A percentile compares a stretch with the other conserved stretches of the same genome.
Evolutionary conservation across 2,888 invertebrate species (phyloP).

Genomic region (Polia nebulosa): DNA sequence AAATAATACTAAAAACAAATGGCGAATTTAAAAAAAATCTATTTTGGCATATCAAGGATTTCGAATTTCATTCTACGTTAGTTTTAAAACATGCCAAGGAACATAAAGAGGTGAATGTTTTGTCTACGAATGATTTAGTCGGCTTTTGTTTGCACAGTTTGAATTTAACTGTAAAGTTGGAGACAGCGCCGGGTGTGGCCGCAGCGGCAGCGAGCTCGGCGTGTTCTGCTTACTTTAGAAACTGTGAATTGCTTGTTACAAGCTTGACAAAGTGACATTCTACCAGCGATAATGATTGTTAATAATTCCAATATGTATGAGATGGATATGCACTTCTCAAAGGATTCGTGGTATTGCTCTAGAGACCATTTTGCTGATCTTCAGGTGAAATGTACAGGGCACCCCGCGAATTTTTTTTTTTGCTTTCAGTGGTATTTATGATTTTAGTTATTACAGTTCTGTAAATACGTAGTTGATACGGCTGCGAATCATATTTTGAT

Average conservation of each 20-base stretch:
- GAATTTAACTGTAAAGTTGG: conserved; percentile 64
- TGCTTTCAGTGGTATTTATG: too few relatives aligned
- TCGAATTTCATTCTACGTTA: conserved; percentile 51
- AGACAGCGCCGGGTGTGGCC: conserved; percentile 49
- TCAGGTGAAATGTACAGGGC: too few relatives aligned
- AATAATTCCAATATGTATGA: not conserved
- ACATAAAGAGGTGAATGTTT: conserved; percentile 72
- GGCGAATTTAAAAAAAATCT: conserved; percentile 67
- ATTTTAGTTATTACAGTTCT: too few relatives aligned
- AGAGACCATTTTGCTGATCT: too few relatives aligned
- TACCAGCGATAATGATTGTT: too few relatives aligned
- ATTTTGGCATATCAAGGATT: conserved; percentile 69
- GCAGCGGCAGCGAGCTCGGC: conserved; percentile 37
- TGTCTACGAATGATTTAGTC: conserved; percentile 73
- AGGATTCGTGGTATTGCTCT: too few relatives aligned
- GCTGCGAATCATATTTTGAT: too few relatives aligned
- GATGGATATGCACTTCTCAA: too few relatives aligned
- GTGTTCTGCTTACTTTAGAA: not conserved
- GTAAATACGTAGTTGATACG: too few relatives aligned
- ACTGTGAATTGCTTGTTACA: too few relatives aligned
- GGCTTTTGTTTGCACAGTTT: conserved; percentile 73
- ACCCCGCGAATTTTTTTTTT: too few relatives aligned
- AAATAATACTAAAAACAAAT: conserved; percentile 76
- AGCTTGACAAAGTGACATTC: too few relatives aligned
- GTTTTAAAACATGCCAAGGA: conserved; percentile 57